Evolutionary conservation across 1,140 invertebrate genomes (phyloP).

Genomic region (Lanistes nyassanus): DNA sequence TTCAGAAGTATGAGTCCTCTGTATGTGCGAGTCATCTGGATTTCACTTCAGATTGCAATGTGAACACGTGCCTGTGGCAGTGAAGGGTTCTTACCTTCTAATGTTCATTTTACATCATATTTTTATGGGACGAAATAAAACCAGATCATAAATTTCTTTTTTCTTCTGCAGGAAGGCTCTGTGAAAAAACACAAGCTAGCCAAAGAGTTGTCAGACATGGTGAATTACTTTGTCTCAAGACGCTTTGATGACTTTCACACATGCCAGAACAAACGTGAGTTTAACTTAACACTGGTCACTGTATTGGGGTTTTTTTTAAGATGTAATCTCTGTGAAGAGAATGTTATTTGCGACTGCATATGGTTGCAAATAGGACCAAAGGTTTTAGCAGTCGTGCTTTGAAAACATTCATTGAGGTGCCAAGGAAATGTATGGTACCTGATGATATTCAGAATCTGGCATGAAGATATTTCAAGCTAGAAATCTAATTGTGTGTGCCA

Average conservation of each 20-base stretch:
- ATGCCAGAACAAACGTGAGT: slow-evolving; percentile 58
- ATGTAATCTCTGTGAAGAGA: not conserved
- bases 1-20: no score
- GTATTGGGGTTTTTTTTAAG: not conserved
- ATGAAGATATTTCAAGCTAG: no score
- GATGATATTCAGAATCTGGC: no score
- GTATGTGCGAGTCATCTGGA: no score
- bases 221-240: slow-evolving; percentile 60
- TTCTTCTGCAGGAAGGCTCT: slow-evolving; percentile 51
- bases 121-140: no score
- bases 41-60: not conserved
- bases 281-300: not conserved
- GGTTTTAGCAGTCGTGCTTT: no score
- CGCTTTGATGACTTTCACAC: slow-evolving; percentile 63
- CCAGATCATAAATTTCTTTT: slow-evolving; percentile 14
- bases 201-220: slow-evolving; percentile 63
- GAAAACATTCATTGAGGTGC: no score
- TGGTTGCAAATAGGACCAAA: no score
- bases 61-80: not conserved
- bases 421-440: no score
- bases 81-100: not conserved
- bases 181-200: slow-evolving; percentile 60
- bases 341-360: no score
- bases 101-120: no score
- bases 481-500: no score